Conservation (phyloP, 2,113 vertebrate genomes). For the Ploceus nigricollis region DNA sequence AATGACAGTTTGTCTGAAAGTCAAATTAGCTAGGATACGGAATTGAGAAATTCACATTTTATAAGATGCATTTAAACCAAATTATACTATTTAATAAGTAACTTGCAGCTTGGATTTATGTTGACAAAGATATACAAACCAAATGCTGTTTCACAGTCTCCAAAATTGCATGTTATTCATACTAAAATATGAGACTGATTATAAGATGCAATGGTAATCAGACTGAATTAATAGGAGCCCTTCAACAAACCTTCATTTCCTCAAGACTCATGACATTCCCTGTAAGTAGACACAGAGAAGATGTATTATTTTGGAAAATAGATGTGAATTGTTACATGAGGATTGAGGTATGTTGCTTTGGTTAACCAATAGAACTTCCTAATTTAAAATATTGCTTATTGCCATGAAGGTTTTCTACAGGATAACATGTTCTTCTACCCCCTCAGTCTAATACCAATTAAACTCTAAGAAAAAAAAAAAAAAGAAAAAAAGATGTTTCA, state of each 20-base stretch:
- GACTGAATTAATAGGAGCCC: slow-evolving; percentile 72
- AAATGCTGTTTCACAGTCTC: slow-evolving; percentile 57
- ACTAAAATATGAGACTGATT: slow-evolving; percentile 73
- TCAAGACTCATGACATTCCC: slow-evolving; percentile 44
- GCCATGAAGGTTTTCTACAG: not conserved
- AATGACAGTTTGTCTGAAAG: slow-evolving; percentile 34
- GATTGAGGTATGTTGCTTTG: not conserved
- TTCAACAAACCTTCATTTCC: slow-evolving; percentile 69
- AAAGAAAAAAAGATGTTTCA: not conserved
- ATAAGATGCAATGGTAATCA: slow-evolving; percentile 72
- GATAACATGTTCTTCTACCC: not conserved
- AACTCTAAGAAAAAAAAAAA: not conserved
- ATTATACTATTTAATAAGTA: slow-evolving; percentile 70
- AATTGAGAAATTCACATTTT: slow-evolving; percentile 45
- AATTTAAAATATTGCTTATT: slow-evolving; percentile 47
- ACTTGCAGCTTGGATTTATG: slow-evolving; percentile 56
- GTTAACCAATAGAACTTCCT: slow-evolving; percentile 36
- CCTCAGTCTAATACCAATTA: not conserved
- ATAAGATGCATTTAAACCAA: slow-evolving; percentile 58
- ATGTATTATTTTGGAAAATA: slow-evolving; percentile 14
- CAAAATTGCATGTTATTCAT: slow-evolving; percentile 70
- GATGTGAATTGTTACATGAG: slow-evolving; percentile 36
- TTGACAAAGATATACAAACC: slow-evolving; percentile 64
- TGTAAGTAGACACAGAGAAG: slow-evolving; percentile 48
- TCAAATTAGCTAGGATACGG: slow-evolving; percentile 45